These are phyloP conservation scores for Pteronotus mesoamericanus DNA, from an alignment of 2,797 vertebrate species.

Conservation along the genomic window DNA sequence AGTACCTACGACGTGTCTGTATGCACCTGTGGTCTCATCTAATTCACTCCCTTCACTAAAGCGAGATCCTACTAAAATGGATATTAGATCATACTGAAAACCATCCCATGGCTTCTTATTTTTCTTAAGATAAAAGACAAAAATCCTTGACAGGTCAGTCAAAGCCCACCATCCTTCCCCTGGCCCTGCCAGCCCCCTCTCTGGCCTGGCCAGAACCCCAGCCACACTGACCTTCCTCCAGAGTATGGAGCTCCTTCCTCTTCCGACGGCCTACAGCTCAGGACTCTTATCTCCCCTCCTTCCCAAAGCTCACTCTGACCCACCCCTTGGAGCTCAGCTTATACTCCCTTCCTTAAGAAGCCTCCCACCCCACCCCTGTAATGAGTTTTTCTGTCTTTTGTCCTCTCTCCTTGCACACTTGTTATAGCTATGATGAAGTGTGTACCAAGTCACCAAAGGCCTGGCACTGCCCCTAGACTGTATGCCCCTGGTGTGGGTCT, in stretches of 20 bases:
- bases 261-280: not conserved
- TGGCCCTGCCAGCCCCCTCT: accelerated
- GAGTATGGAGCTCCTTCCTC: accelerated
- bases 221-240: not conserved
- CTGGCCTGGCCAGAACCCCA: not conserved
- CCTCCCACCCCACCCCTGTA: not conserved
- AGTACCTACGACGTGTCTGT: not conserved
- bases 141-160: not conserved
- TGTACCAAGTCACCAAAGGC: not conserved
- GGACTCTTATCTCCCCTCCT: not conserved
- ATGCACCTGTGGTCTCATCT: not conserved
- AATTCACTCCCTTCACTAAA: not conserved
- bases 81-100: not conserved
- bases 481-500: not conserved
- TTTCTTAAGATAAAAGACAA: not conserved
- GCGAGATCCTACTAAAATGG: not conserved
- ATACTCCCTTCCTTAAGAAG: not conserved
- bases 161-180: not conserved
- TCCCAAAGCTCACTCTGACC: not conserved
- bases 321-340: not conserved
- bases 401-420: not conserved
- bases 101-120: not conserved
- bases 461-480: not conserved
- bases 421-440: not conserved
- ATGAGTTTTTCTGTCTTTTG: accelerated